Conservation (phyloP, 2,797 vertebrate genomes). For the Scomberomorus guttatus region DNA sequence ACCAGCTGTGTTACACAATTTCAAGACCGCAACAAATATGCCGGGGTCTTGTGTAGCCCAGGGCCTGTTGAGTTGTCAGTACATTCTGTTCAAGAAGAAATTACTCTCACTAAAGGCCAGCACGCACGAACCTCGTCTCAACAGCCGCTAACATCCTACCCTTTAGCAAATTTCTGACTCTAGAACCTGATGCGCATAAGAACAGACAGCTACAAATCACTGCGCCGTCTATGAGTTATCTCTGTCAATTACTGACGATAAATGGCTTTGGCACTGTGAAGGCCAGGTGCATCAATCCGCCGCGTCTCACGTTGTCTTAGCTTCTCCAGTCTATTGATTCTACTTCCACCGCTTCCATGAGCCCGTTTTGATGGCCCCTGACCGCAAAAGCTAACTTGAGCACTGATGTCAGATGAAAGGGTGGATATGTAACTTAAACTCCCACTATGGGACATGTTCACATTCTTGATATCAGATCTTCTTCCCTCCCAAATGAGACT, state of each 20-base stretch:
- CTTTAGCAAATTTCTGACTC: conserved; percentile 60
- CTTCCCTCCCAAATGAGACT: conserved; percentile 61
- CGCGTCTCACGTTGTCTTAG: conserved; percentile 43
- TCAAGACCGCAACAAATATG: conserved; percentile 25
- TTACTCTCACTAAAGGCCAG: conserved; percentile 32
- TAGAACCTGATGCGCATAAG: conserved; percentile 48
- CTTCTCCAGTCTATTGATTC: conserved; percentile 78
- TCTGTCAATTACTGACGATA: conserved; percentile 81
- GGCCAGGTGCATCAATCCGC: conserved; percentile 80
- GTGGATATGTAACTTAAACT: conserved; percentile 80
- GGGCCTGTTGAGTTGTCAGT: conserved; percentile 36
- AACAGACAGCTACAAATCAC: conserved; percentile 76
- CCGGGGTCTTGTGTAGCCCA: neutral
- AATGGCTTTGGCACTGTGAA: conserved; percentile 75
- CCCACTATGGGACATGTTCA: conserved; percentile 74
- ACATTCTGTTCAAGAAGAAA: conserved; percentile 36
- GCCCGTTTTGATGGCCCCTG: conserved; percentile 73
- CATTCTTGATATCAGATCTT: conserved; percentile 75
- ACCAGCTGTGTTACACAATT: conserved; percentile 8
- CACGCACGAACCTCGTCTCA: conserved; percentile 28
- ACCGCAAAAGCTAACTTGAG: conserved; percentile 78
- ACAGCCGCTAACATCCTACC: conserved; percentile 41
- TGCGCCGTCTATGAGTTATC: conserved; percentile 70
- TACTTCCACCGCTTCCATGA: conserved; percentile 57
- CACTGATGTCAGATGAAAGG: conserved; percentile 81